Evolutionary conservation across 1,140 invertebrate species (phyloP).

Genomic region (Dendrolimus punctatus): DNA sequence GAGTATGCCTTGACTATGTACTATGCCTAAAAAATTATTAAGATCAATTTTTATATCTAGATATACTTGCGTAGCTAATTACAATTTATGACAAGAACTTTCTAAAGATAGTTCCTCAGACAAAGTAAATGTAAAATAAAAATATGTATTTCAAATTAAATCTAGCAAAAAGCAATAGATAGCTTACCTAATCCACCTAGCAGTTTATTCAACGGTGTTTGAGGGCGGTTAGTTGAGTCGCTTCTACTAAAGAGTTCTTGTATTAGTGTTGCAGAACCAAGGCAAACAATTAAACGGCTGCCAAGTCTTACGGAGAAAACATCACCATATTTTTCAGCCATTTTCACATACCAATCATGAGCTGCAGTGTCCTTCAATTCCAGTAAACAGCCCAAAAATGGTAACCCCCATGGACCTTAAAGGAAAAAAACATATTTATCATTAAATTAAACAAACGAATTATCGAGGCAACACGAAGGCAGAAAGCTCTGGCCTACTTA

Average conservation of each 20-base stretch:
- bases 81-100: no score
- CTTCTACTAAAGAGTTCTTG: constrained; percentile 22
- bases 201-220: constrained; percentile 26
- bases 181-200: constrained; percentile 26
- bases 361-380: constrained; percentile 19
- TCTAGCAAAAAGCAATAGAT: not conserved
- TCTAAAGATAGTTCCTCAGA: no score
- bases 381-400: constrained; percentile 24
- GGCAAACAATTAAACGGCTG: constrained; percentile 21
- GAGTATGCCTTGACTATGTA: constrained; percentile 86
- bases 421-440: not conserved
- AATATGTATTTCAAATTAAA: not conserved
- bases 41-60: not conserved
- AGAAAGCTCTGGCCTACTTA: no score
- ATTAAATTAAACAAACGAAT: no score
- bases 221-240: constrained; percentile 24
- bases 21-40: constrained; percentile 77
- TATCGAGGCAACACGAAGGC: no score
- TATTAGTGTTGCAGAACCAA: constrained; percentile 20
- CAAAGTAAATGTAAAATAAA: no score
- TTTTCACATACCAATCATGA: constrained; percentile 17
- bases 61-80: no score
- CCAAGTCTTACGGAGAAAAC: constrained; percentile 26
- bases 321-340: constrained; percentile 23
- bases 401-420: constrained; percentile 33